Conservation (phyloP, 1,140 invertebrate species). For the Drosophila rhopaloa region DNA sequence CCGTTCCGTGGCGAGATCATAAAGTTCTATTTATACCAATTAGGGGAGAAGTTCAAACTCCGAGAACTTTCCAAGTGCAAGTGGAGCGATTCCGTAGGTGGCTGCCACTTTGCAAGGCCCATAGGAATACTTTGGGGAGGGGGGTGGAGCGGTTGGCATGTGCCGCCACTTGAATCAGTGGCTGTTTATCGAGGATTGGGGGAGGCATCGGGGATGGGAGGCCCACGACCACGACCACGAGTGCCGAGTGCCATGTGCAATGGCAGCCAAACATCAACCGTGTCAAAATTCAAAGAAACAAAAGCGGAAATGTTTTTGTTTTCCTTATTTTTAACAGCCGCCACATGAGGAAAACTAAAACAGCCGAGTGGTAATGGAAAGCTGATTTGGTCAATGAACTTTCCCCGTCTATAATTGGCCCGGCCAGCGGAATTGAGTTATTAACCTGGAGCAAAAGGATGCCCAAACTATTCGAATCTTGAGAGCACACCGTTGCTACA, state of each 20-base stretch:
- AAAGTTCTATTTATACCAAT: slow-evolving; percentile 75
- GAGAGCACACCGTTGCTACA: too few species aligned
- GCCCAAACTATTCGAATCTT: neutral
- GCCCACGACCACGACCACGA: too few species aligned
- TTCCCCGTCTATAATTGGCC: slow-evolving; percentile 23
- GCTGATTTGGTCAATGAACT: slow-evolving; percentile 72
- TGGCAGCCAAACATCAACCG: slow-evolving; percentile 52
- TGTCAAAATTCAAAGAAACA: slow-evolving; percentile 81
- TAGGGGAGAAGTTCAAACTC: slow-evolving; percentile 57
- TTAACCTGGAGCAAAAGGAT: slow-evolving; percentile 18
- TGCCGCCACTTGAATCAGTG: slow-evolving; percentile 69
- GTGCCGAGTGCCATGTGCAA: slow-evolving; percentile 41
- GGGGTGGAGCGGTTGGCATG: slow-evolving; percentile 49
- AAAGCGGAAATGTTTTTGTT: slow-evolving; percentile 81
- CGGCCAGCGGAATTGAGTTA: slow-evolving; percentile 16
- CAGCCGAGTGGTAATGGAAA: slow-evolving; percentile 58
- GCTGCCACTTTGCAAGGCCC: slow-evolving; percentile 68
- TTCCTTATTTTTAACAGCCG: slow-evolving; percentile 75
- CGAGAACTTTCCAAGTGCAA: slow-evolving; percentile 63
- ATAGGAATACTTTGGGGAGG: neutral
- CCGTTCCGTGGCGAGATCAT: slow-evolving; percentile 65
- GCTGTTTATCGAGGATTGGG: slow-evolving; percentile 30
- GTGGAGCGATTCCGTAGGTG: slow-evolving; percentile 68
- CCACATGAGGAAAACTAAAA: slow-evolving; percentile 63
- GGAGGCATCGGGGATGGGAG: neutral